These are phyloP conservation scores for Psix sp. DNA, from an alignment of 1,140 invertebrate genomes.

Conservation along the genomic window DNA sequence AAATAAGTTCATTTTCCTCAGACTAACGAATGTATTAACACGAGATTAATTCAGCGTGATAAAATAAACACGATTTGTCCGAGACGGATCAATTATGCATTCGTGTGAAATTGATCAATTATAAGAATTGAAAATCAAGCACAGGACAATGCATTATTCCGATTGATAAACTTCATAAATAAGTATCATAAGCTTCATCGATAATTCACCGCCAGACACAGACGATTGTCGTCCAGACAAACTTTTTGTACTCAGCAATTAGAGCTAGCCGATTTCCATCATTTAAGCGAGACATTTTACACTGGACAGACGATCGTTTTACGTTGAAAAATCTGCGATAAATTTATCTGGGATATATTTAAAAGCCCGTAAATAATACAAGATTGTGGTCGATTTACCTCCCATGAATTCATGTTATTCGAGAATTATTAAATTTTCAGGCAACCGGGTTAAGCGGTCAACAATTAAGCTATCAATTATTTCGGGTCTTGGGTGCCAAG, in stretches of 20 bases:
- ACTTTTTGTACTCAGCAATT: too few species aligned
- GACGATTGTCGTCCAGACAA: too few species aligned
- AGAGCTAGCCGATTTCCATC: too few species aligned
- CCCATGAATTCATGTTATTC: constrained; percentile 34
- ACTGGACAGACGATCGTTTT: too few species aligned
- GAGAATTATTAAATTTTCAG: constrained; percentile 31
- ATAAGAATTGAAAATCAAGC: too few species aligned
- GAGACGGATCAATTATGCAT: constrained; percentile 42
- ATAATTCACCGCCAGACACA: too few species aligned
- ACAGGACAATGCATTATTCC: too few species aligned
- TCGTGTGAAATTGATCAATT: constrained; percentile 19
- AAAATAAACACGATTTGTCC: constrained; percentile 47
- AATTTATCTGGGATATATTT: constrained; percentile 30
- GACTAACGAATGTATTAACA: constrained; percentile 51
- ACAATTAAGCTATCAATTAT: constrained; percentile 39
- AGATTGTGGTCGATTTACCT: constrained; percentile 22
- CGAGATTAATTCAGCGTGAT: constrained; percentile 47
- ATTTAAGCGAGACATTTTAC: too few species aligned
- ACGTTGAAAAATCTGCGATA: too few species aligned
- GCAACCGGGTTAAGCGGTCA: constrained; percentile 37
- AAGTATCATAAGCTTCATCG: constrained; percentile 6
- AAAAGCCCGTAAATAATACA: constrained; percentile 39
- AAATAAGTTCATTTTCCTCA: constrained; percentile 51
- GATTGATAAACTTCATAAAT: constrained; percentile 30
- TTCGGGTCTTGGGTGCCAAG: constrained; percentile 3